A percentile compares a stretch with the other conserved stretches of the same genome.
phyloP scores from a whole-genome alignment of 1,140 invertebrate genomes.

The Drosophila elegans region DNA sequence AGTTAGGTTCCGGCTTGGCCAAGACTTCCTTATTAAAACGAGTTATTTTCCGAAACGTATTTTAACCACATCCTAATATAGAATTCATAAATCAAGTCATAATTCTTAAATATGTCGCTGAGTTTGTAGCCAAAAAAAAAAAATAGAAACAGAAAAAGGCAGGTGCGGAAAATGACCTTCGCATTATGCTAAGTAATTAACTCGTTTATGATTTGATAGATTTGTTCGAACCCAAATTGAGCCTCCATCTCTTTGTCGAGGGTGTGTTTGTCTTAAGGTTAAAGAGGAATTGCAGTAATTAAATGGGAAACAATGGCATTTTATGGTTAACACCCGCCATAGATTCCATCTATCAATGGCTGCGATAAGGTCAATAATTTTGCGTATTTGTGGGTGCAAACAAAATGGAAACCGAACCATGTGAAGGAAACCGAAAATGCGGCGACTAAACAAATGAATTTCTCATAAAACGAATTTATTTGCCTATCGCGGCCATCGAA shows the following conservation, averaged over 20 bases:
- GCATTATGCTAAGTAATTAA: conserved; percentile 51
- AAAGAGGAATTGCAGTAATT: conserved; percentile 35
- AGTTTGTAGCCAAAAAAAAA: neutral
- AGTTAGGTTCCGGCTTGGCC: conserved; percentile 53
- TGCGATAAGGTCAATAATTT: conserved; percentile 70
- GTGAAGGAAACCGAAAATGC: conserved; percentile 50
- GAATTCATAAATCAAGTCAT: conserved; percentile 57
- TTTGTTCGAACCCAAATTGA: conserved; percentile 28
- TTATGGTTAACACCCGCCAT: conserved; percentile 46
- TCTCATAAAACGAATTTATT: conserved; percentile 50
- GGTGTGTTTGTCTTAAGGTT: conserved; percentile 43
- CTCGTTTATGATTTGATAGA: conserved; percentile 37
- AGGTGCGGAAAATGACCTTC: conserved; percentile 46
- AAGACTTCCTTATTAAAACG: conserved; percentile 70
- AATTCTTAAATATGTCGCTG: conserved; percentile 56
- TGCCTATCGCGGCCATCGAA: conserved; percentile 31
- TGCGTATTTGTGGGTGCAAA: conserved; percentile 42
- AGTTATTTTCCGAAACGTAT: conserved; percentile 51
- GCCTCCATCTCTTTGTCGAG: conserved; percentile 12
- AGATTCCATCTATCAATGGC: conserved; percentile 44
- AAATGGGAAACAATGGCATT: conserved; percentile 41
- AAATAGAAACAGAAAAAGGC: conserved; percentile 7
- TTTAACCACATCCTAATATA: conserved; percentile 42
- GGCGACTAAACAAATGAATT: conserved; percentile 40
- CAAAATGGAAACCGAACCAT: conserved; percentile 52